These are phyloP conservation scores for Cherax quadricarinatus DNA, from an alignment of 1,140 invertebrate genomes.

Conservation along the genomic window DNA sequence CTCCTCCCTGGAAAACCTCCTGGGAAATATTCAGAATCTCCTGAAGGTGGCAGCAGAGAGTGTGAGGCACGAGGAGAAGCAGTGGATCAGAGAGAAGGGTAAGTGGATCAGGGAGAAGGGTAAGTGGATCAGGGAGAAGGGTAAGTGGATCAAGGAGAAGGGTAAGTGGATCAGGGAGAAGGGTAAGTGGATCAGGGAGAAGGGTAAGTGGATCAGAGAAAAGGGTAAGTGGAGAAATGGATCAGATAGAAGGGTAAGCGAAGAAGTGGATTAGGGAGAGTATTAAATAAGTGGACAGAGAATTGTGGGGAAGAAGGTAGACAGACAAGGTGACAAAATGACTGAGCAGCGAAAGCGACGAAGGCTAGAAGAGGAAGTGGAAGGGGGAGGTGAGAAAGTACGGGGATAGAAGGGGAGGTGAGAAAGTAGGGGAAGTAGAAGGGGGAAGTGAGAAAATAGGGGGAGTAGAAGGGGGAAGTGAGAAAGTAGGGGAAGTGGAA, in stretches of 20 bases:
- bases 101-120: conserved; percentile 73
- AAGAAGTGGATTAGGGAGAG: not conserved
- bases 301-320: not conserved
- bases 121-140: not conserved
- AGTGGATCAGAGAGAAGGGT: conserved; percentile 98
- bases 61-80: conserved; percentile 94
- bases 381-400: not conserved
- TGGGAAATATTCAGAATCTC: conserved; percentile 95
- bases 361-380: not conserved
- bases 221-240: not conserved
- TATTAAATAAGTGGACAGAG: not conserved
- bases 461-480: not conserved
- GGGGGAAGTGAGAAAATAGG: not conserved
- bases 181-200: not conserved
- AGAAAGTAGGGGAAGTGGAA: not conserved
- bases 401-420: not conserved
- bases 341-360: too few species aligned
- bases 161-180: not conserved
- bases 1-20: conserved; percentile 92
- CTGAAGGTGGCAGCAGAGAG: conserved; percentile 97
- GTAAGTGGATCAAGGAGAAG: not conserved
- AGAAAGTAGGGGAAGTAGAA: not conserved
- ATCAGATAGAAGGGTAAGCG: not conserved
- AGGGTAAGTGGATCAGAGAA: too few species aligned
- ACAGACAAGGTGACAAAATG: too few species aligned